These are phyloP conservation scores for Malurus melanocephalus DNA, from an alignment of 2,113 vertebrate genomes.

Conservation along the genomic window DNA sequence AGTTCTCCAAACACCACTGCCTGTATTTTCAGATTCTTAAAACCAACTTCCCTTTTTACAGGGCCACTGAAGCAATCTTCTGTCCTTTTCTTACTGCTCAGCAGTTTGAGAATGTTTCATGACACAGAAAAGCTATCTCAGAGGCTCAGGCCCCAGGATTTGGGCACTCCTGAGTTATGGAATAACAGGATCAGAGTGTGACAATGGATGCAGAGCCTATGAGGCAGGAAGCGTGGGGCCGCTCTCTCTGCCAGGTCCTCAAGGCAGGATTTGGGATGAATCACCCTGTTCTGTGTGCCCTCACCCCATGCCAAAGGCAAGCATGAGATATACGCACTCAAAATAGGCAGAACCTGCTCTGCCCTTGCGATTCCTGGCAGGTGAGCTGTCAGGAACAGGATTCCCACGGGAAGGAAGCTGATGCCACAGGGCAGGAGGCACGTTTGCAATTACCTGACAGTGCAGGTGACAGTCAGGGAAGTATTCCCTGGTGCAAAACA, in stretches of 20 bases:
- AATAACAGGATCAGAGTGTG: not conserved
- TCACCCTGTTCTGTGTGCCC: not conserved
- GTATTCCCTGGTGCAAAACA: not conserved
- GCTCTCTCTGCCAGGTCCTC: not conserved
- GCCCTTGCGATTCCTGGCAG: not conserved
- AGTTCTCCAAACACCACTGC: not conserved
- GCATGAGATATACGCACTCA: not conserved
- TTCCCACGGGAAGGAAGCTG: not conserved
- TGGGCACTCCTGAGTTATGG: not conserved
- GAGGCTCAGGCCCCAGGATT: not conserved
- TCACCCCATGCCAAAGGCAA: not conserved
- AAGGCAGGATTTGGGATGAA: not conserved
- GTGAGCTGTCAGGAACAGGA: not conserved
- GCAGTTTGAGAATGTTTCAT: not conserved
- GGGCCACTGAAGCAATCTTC: not conserved
- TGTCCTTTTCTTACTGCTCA: not conserved
- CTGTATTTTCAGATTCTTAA: not conserved
- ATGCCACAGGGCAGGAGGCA: not conserved
- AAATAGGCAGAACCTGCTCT: constrained; percentile 3
- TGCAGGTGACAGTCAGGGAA: not conserved
- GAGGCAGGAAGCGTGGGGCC: not conserved
- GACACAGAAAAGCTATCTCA: not conserved
- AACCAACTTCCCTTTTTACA: constrained; percentile 6
- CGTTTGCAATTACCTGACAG: not conserved
- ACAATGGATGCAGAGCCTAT: not conserved